These are phyloP conservation scores for Ophioninae sp. DNA, from an alignment of 2,888 invertebrate genomes.

Conservation along the genomic window DNA sequence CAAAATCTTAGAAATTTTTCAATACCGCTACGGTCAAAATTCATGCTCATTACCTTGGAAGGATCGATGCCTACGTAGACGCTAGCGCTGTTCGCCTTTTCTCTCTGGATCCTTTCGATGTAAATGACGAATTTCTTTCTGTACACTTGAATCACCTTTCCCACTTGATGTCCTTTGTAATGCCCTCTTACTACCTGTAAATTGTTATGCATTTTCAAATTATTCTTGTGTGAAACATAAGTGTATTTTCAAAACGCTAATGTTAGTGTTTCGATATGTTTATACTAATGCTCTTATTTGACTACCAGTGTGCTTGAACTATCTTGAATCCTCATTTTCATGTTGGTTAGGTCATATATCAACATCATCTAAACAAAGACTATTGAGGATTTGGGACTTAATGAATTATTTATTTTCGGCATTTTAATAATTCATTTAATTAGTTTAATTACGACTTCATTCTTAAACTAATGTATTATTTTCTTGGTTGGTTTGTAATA, in stretches of 20 bases:
- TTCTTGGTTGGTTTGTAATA: background rate
- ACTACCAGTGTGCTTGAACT: background rate
- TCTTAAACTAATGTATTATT: too few species aligned
- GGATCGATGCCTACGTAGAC: slow-evolving; percentile 99
- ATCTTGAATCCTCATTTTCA: background rate
- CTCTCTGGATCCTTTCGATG: slow-evolving; percentile 99
- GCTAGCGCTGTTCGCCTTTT: slow-evolving; percentile 99
- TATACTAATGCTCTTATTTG: background rate
- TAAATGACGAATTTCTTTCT: slow-evolving; percentile 99
- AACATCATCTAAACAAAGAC: background rate
- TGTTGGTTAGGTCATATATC: background rate
- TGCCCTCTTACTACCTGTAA: slow-evolving; percentile 96
- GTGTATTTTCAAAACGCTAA: background rate
- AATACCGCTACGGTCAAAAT: background rate
- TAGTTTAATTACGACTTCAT: too few species aligned
- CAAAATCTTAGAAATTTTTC: background rate
- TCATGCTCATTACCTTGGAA: slow-evolving; percentile 88
- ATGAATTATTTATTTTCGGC: too few species aligned
- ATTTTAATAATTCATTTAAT: too few species aligned
- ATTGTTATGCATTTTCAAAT: background rate
- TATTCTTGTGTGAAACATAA: background rate
- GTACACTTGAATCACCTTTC: slow-evolving; percentile 99
- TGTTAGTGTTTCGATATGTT: background rate
- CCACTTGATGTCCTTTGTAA: slow-evolving; percentile 99
- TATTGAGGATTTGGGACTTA: too few species aligned